Base-by-base conservation (phyloP, 2,888 invertebrate genomes). In the Mesodorylaimus sp. region DNA sequence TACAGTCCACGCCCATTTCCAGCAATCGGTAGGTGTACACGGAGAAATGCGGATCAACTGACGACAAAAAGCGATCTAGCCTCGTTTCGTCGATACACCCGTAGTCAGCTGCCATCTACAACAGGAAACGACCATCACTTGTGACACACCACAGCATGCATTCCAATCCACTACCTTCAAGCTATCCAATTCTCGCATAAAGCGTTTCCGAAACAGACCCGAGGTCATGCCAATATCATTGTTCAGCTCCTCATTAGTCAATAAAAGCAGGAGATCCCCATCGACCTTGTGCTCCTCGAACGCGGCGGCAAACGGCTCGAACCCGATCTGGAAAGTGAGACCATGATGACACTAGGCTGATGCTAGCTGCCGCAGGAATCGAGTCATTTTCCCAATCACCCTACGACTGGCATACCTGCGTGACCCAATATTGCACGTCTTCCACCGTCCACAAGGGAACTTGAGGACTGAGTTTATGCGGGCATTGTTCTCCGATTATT, bases 361-460 rank as follows among this genome's bases (percentile, higher is more conserved):
- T n/a, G n/a, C n/a, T n/a, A n/a, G n/a, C n/a, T n/a, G n/a, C n/a
- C n/a, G n/a, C n/a, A n/a, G n/a, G n/a, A n/a, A n/a, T n/a, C n/a
- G n/a, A n/a, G n/a, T n/a, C n/a, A n/a, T n/a, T n/a, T n/a, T n/a
- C n/a, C n/a, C n/a, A n/a, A n/a, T n/a, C n/a, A n/a, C n/a, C n/a
- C 7, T 7, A 28, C n/a, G 7, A 26, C 25, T 46, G 28, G 24
- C 53, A 36, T 50, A 68, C 68, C 74, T 91, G 89, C 65, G 85
- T 86, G 0, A 93, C 85, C 93, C 93, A 95, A 70, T 89, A 87
- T 58, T 81, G 75, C 0, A 93, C 93, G 67, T 95, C 93, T 67
- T 87, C 85, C 19, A 80, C 79, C 0, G 86, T 87, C 93, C 93
- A 95, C 3, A 93, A 74, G 0, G 93, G 91, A 41, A 91, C 91